phyloP scores from a whole-genome alignment of 2,113 vertebrate species.

The Myiopsitta monachus region DNA sequence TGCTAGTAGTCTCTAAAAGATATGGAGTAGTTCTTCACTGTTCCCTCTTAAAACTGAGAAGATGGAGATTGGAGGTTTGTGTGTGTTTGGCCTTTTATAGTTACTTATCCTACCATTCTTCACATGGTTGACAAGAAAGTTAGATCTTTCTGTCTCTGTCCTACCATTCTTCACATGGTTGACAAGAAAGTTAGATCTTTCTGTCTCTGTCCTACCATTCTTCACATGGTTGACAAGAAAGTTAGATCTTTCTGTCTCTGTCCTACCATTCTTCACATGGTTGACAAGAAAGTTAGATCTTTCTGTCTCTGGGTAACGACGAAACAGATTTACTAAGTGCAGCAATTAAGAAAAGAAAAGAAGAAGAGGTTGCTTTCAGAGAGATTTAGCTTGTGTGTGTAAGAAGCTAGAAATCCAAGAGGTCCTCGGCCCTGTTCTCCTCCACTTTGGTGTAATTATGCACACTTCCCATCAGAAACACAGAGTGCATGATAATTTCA shows the following conservation, averaged over 20 bases:
- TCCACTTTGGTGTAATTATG: not conserved
- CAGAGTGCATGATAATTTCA: not conserved
- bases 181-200: too few species aligned
- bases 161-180: too few species aligned
- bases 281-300: not conserved
- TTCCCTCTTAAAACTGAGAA: not conserved
- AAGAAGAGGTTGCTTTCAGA: not conserved
- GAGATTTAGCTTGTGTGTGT: not conserved
- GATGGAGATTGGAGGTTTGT: rapidly evolving
- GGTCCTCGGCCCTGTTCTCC: not conserved
- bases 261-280: not conserved
- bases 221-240: not conserved
- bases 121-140: too few species aligned
- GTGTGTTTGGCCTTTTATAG: not conserved
- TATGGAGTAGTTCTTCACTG: not conserved
- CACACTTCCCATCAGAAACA: not conserved
- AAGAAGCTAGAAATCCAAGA: not conserved
- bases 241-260: not conserved
- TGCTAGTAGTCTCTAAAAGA: not conserved
- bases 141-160: too few species aligned
- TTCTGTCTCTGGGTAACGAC: not conserved
- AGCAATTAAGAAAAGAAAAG: not conserved
- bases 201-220: not conserved
- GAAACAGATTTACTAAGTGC: not conserved
- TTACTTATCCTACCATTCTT: not conserved